Evolutionary conservation across 2,113 vertebrate genomes (phyloP), one percentile per base, ranked within the genome.

Genomic region (Entomyzon cyanotis): DNA sequence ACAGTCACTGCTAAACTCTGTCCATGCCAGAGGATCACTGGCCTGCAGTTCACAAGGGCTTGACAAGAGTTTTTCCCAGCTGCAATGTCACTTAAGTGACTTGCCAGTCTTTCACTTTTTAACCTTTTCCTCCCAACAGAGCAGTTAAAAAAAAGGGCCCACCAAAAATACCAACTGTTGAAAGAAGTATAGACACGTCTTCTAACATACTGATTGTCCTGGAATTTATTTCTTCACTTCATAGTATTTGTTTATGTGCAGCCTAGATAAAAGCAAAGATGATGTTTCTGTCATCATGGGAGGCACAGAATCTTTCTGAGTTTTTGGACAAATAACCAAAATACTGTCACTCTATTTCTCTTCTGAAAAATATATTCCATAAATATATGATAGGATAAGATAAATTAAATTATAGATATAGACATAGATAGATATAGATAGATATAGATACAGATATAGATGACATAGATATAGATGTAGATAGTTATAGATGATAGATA

Each of bases 141-240:
- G 12, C 3, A 33, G 6, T 65, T 21, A 47, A 59, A 52, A 31
- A 62, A 62, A 62, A 69, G 19, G 3, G 2, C 2, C 4, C 7
- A 46, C 8, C 15, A 3, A 46, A 74, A 47, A 4, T 6, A 16
- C 7, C 1, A 47, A 0, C 12, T 52, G 7, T 5, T 85, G 5
- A 17, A 91, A 58, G 30, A 60, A 46, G 4, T 12, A 27, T 12
- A 22, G 20, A 47, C 58, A 7, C 3, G 64, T 56, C 28, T 84
- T 74, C 10, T 69, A 60, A 71, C 69, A 35, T 50, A 35, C 1
- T 53, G 15, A 10, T 58, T 12, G 20, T 42, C 30, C 16, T 67
- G 31, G 33, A 82, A 4, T 58, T 75, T 58, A 35, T 84, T 70
- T 80, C 19, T 44, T 84, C 1, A 2, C 12, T 39, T 39, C 39